These are phyloP conservation scores for Drosophila putrida DNA, from an alignment of 2,888 invertebrate species.

Conservation along the genomic window DNA sequence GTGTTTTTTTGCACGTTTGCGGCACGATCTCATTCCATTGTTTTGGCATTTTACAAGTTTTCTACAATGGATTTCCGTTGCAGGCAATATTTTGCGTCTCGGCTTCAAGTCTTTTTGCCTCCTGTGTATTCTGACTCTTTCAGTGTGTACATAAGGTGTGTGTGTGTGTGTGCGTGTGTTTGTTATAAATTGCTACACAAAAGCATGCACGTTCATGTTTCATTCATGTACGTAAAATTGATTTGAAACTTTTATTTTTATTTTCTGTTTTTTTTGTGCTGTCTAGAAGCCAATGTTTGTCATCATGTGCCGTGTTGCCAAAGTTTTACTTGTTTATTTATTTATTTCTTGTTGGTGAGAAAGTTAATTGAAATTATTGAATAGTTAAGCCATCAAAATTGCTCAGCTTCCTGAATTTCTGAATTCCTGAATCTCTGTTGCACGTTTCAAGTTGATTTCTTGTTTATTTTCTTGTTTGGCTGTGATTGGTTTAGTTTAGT, in stretches of 20 bases:
- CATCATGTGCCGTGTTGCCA: constrained; percentile 35
- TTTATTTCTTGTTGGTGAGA: constrained; percentile 36
- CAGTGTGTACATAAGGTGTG: constrained; percentile 18
- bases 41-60: constrained; percentile 80
- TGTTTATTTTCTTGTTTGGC: constrained; percentile 34
- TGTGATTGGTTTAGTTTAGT: constrained; percentile 67
- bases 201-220: constrained; percentile 74
- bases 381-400: constrained; percentile 55
- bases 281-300: constrained; percentile 39
- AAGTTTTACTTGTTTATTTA: constrained; percentile 59
- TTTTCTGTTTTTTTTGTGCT: constrained; percentile 39
- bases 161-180: constrained; percentile 23
- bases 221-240: constrained; percentile 78
- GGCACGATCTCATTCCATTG: constrained; percentile 55
- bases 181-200: constrained; percentile 70
- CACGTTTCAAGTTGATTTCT: constrained; percentile 29
- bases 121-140: constrained; percentile 25
- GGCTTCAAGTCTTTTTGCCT: constrained; percentile 31
- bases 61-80: constrained; percentile 78
- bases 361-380: constrained; percentile 78
- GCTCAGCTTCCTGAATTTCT: too few species aligned
- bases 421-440: constrained; percentile 5
- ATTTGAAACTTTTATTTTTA: constrained; percentile 65
- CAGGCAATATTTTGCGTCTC: constrained; percentile 47
- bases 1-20: constrained; percentile 50